phyloP scores from a whole-genome alignment of 2,888 invertebrate genomes.

The Melanophora roralis region DNA sequence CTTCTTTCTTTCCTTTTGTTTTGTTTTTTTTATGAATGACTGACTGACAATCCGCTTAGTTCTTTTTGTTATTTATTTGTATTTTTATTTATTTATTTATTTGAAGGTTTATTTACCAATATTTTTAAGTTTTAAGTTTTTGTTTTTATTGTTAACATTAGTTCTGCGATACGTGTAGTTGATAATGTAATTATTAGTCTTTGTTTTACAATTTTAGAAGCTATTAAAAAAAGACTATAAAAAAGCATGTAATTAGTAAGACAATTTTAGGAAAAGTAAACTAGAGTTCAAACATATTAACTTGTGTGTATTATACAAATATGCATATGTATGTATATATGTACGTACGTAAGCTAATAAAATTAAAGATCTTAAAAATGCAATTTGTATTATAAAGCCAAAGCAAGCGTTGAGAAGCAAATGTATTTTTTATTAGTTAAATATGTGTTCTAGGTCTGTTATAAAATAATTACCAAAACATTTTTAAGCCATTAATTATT shows the following conservation, averaged over 20 bases:
- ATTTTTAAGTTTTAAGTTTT: slow-evolving; percentile 24
- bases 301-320: too few species aligned
- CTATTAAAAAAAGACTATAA: background rate
- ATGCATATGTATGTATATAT: too few species aligned
- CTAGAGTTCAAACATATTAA: background rate
- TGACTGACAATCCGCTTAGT: slow-evolving; percentile 2
- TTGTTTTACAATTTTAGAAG: background rate
- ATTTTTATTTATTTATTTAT: slow-evolving; percentile 29
- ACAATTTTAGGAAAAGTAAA: background rate
- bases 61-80: slow-evolving; percentile 13
- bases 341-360: too few species aligned
- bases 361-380: too few species aligned
- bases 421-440: too few species aligned
- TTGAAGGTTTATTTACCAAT: slow-evolving; percentile 55
- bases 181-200: background rate
- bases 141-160: background rate
- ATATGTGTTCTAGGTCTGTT: too few species aligned
- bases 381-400: too few species aligned
- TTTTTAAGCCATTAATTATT: too few species aligned
- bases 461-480: too few species aligned
- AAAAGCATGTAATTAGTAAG: background rate
- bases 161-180: background rate
- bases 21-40: background rate
- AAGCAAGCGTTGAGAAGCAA: too few species aligned
- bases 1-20: background rate